A percentile compares a stretch with the other conserved stretches of the same genome.
Conservation (phyloP, 2,113 vertebrate genomes). For the Tretioscincus oriximinensis region DNA sequence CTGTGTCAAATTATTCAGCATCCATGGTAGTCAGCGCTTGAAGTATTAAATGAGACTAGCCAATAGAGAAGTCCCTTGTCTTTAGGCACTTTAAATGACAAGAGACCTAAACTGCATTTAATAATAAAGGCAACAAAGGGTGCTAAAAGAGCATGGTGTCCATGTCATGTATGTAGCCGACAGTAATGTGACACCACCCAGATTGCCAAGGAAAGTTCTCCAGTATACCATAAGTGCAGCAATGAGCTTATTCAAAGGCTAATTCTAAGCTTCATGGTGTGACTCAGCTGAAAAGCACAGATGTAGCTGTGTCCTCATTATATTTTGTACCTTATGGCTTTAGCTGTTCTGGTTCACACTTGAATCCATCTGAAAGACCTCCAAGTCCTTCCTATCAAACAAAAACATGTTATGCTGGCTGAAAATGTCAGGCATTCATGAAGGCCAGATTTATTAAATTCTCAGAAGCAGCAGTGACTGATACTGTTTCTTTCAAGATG, state of each 20-base stretch:
- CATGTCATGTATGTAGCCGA: too few relatives aligned
- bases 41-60: too few relatives aligned
- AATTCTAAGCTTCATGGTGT: constrained; percentile 36
- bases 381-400: constrained; percentile 50
- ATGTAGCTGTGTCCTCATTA: constrained; percentile 53
- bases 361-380: constrained; percentile 55
- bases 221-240: neutral
- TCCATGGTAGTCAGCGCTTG: too few relatives aligned
- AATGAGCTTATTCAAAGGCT: constrained; percentile 27
- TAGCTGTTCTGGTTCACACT: constrained; percentile 45
- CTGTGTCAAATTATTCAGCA: too few relatives aligned
- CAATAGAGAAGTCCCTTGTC: too few relatives aligned
- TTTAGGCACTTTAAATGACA: too few relatives aligned
- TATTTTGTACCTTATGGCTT: constrained; percentile 50
- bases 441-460: constrained; percentile 37
- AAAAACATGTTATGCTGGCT: constrained; percentile 45
- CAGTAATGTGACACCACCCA: too few relatives aligned
- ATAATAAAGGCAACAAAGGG: too few relatives aligned
- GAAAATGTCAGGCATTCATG: constrained; percentile 50
- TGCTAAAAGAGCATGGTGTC: too few relatives aligned
- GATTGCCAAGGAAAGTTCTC: neutral
- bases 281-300: constrained; percentile 33
- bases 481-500: neutral
- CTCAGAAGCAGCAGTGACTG: neutral
- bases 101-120: too few relatives aligned